Evolutionary conservation across 2,113 vertebrate species (phyloP).

Genomic region (Orycteropus afer): DNA sequence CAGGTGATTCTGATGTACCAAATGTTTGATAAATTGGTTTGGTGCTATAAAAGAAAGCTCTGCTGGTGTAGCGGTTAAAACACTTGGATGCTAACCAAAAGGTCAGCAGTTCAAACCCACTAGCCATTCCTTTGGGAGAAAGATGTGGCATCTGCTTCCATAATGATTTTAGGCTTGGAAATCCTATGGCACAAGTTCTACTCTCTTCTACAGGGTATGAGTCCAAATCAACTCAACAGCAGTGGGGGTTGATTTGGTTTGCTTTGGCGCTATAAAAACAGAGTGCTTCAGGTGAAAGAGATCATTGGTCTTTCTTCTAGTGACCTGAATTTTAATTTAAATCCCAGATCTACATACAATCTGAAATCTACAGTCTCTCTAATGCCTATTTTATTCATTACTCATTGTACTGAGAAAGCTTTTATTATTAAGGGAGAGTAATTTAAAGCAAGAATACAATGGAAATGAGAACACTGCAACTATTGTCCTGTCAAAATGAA

Average conservation of each 20-base stretch:
- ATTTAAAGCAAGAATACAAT: slow-evolving; percentile 58
- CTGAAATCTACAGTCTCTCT: slow-evolving; percentile 49
- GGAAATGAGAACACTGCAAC: slow-evolving; percentile 16
- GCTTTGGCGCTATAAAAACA: neutral
- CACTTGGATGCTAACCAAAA: no score
- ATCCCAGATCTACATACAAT: neutral
- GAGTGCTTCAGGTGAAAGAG: neutral
- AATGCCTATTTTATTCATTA: neutral
- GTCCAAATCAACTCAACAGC: no score
- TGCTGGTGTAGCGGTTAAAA: no score
- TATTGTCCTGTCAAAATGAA: slow-evolving; percentile 40
- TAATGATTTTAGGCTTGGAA: no score
- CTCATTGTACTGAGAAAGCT: neutral
- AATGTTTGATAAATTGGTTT: neutral
- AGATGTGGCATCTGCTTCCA: no score
- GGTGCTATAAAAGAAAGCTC: no score
- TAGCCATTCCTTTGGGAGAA: no score
- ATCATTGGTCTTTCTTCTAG: neutral
- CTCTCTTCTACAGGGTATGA: no score
- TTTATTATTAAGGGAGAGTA: slow-evolving; percentile 7
- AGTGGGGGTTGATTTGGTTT: no score
- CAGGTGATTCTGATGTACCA: neutral
- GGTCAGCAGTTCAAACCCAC: no score
- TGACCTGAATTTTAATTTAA: slow-evolving; percentile 54
- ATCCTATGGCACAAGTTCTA: no score